A percentile compares a stretch with the other conserved stretches of the same genome.
These are phyloP conservation scores for Limnephilus rhombicus DNA, from an alignment of 2,888 invertebrate genomes.

Conservation along the genomic window DNA sequence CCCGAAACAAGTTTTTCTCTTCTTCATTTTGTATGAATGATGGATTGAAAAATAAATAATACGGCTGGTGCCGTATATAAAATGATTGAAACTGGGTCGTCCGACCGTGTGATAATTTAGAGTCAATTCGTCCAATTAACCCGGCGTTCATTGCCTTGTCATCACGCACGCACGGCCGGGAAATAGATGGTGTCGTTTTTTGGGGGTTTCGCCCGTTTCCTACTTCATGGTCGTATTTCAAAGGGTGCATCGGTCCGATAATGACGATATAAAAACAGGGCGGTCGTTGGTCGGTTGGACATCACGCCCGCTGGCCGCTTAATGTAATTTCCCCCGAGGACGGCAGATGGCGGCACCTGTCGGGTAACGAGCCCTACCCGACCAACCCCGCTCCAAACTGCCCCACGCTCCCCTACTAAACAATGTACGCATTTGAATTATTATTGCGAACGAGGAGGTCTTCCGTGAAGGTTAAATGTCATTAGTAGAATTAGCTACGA, in stretches of 20 bases:
- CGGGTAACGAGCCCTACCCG: constrained; percentile 60
- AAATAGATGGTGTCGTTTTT: neutral
- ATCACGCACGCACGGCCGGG: neutral
- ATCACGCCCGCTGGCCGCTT: constrained; percentile 55
- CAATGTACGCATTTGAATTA: constrained; percentile 31
- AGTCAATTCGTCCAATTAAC: constrained; percentile 15
- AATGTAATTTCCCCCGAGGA: constrained; percentile 63
- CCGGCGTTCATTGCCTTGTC: constrained; percentile 19
- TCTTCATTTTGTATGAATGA: neutral
- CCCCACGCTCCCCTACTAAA: constrained; percentile 24
- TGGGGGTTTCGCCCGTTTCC: neutral
- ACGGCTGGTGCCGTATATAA: neutral
- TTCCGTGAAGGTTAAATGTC: neutral
- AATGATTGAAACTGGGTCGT: neutral
- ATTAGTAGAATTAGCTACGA: neutral
- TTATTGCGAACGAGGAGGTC: neutral
- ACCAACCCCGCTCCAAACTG: constrained; percentile 6
- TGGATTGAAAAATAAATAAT: neutral
- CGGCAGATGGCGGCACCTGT: constrained; percentile 60
- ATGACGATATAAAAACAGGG: constrained; percentile 62
- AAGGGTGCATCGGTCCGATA: constrained; percentile 52
- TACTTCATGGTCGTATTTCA: constrained; percentile 20
- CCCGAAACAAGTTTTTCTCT: neutral
- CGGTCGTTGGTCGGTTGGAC: constrained; percentile 36
- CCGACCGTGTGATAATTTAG: constrained; percentile 8